Evolutionary conservation across 2,113 vertebrate genomes (phyloP).

Genomic region (Cryptomyrus ogoouensis): DNA sequence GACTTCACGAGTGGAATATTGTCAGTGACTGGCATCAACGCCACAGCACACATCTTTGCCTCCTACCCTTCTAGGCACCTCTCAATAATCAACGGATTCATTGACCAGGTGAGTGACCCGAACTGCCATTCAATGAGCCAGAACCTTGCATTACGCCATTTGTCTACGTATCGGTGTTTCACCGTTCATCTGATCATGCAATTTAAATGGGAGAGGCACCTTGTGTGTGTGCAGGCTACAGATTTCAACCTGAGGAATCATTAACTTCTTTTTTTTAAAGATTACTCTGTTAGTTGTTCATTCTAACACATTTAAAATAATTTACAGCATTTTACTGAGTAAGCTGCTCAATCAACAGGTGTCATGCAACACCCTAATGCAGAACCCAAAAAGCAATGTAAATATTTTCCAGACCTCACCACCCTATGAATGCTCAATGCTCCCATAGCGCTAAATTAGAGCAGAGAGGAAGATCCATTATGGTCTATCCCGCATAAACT

Average conservation of each 20-base stretch:
- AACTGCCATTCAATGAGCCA: not conserved
- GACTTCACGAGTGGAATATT: conserved; percentile 75
- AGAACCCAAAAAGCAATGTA: not conserved
- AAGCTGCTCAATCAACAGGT: not conserved
- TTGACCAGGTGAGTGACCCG: conserved; percentile 76
- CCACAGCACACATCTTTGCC: conserved; percentile 90
- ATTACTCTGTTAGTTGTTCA: not conserved
- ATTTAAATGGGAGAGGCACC: not conserved
- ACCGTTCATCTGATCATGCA: not conserved
- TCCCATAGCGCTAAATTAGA: conserved; percentile 24
- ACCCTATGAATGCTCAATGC: not conserved
- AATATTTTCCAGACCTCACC: not conserved
- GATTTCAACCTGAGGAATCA: not conserved
- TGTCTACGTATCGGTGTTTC: not conserved
- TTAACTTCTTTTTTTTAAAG: not conserved
- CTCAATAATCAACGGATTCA: conserved; percentile 76
- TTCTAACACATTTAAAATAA: not conserved
- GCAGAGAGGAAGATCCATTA: conserved; percentile 38
- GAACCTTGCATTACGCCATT: not conserved
- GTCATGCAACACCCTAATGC: not conserved
- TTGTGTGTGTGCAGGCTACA: not conserved
- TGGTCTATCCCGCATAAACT: conserved; percentile 34
- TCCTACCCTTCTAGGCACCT: conserved; percentile 84
- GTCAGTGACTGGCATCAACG: conserved; percentile 79
- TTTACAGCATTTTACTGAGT: not conserved